These are phyloP conservation scores for Adineta ricciae DNA, from an alignment of 2,888 invertebrate genomes.

Conservation along the genomic window DNA sequence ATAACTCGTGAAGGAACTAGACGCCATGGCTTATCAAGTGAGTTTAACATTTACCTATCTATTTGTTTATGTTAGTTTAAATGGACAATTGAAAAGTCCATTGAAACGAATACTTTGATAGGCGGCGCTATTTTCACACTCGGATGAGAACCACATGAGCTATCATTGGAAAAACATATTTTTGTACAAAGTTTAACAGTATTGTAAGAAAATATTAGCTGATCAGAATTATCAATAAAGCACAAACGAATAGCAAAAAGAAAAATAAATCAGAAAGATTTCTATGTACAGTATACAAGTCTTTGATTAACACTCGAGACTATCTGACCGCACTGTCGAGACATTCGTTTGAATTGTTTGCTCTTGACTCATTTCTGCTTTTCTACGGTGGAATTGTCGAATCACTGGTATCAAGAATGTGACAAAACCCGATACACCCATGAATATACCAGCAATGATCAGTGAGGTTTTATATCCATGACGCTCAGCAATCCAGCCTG, in stretches of 20 bases:
- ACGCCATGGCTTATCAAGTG: neutral
- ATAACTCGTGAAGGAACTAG: neutral
- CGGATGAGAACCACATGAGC: no score
- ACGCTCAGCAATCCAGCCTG: constrained; percentile 1
- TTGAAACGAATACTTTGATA: neutral
- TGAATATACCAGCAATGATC: neutral
- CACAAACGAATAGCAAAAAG: no score
- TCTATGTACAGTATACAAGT: no score
- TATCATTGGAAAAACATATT: no score
- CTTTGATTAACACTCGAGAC: no score
- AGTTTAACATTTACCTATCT: no score
- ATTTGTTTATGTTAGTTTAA: neutral
- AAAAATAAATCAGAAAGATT: no score
- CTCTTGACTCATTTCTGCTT: neutral
- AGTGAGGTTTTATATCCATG: neutral
- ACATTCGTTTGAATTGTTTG: neutral
- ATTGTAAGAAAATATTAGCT: no score
- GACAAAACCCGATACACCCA: neutral
- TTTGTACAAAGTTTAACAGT: no score
- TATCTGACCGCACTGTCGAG: no score
- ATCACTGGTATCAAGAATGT: neutral
- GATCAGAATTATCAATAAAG: no score
- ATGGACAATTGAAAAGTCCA: no score
- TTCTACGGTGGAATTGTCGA: neutral
- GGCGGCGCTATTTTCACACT: neutral